Evolutionary conservation across 2,888 invertebrate genomes (phyloP).

Genomic region (Luperina testacea): DNA sequence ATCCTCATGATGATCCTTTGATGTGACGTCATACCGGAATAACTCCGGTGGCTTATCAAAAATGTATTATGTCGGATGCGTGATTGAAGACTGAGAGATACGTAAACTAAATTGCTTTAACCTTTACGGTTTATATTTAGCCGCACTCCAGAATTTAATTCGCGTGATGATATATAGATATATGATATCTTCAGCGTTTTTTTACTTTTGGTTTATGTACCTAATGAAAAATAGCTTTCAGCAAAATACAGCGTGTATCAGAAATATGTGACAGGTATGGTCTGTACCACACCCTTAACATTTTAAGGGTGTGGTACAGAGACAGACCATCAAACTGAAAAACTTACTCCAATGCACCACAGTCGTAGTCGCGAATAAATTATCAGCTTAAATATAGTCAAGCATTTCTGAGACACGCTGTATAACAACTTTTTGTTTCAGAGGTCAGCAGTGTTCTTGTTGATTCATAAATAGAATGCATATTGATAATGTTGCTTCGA

Average conservation of each 20-base stretch:
- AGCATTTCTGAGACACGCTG: no score
- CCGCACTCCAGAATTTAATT: constrained; percentile 10
- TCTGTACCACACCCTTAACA: no score
- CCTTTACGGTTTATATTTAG: constrained; percentile 38
- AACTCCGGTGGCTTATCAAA: constrained; percentile 6
- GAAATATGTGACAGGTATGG: no score
- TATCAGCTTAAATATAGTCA: no score
- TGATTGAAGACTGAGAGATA: constrained; percentile 10
- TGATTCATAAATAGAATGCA: constrained; percentile 25
- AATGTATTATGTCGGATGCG: constrained; percentile 10
- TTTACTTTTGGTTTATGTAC: background rate
- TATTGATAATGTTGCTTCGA: constrained; percentile 17
- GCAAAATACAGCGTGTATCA: no score
- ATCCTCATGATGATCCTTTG: background rate
- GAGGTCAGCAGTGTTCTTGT: constrained; percentile 9
- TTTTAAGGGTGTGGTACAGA: no score
- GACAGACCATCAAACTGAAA: no score
- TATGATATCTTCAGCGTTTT: background rate
- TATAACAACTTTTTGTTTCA: constrained; percentile 14
- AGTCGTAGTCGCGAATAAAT: no score
- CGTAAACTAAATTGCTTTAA: constrained; percentile 23
- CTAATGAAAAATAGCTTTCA: no score
- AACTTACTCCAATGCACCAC: no score
- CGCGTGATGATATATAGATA: no score
- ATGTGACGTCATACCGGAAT: background rate